Evolutionary conservation across 2,888 invertebrate species (phyloP), one percentile per base, ranked within the genome.

Genomic region (Sinopyrophorus schimmeli): DNA sequence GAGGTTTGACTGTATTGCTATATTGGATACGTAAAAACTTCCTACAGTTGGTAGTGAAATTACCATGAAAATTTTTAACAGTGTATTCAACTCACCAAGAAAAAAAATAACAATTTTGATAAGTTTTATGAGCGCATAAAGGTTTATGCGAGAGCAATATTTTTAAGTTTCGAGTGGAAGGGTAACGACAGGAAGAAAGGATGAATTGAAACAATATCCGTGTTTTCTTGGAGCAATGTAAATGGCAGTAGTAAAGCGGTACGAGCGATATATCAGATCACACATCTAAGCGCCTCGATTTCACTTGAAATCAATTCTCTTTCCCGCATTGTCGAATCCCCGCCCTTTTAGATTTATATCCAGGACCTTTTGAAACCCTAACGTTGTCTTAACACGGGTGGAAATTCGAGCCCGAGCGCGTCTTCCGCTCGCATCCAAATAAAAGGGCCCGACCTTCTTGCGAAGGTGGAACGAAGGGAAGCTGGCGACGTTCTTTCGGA

Each of bases 301-400:
- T 63, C 61, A 62, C 62, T 67, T 55, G 66, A 64, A 67, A 67
- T 67, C 67, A 67, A 66, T 67, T 66, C 67, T 61, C 63, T 60
- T 48, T 58, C 58, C 62, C 60, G 62, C 64, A 62, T 64, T 63
- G 60, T 65, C 62, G 60, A 56, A 54, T 60, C 58, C 59, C 62
- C 64, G 55, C 62, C 61, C 58, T 60, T 57, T 58, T 61, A 67
- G 66, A 68, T 68, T 67, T 68, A 68, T 68, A 65, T 65, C 63
- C 60, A 52, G 57, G 58, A 59, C 64, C 62, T 62, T 63, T 63
- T 59, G 62, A 63, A 65, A 63, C 62, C 63, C 61, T 62, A 67
- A 65, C 65, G 67, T 66, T 68, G 68, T 67, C 65, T 66, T 67
- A 67, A 64, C 63, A 66, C 63, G 59, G 60, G 60, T 52, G 59